Base-by-base conservation (phyloP, 2,113 vertebrate genomes). In the Coracopsis vasa region DNA sequence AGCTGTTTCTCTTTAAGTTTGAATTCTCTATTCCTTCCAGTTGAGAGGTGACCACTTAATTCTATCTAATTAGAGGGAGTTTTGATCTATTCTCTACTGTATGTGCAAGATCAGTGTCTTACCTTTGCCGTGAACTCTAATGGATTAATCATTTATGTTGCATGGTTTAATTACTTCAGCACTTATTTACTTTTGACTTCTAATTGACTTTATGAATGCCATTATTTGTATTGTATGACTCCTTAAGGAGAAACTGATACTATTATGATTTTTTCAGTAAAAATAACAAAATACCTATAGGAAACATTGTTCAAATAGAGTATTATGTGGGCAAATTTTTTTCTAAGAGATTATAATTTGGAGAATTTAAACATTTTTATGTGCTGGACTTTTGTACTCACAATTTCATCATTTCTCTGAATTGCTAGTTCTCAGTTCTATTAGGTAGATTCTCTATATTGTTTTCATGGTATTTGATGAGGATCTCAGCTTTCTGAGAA, bases 131-230 rank as follows among this genome's bases (percentile, higher is more conserved):
- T 91, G 95, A 92, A 94, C 95, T 94, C 73, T 80, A 75, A 82
- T 85, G 77, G 79, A 90, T 91, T 96, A 91, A 88, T 94, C 11
- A 10, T 85, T 96, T 95, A 42, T 89, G 15, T 85, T 94, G 80
- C 50, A 66, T 45, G 28, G 39, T 82, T 58, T 95, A 94, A 97
- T 97, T 96, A 82, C 81, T 86, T 61, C 25, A 86, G 31, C 91
- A 62, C 51, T 96, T 94, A 92, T 87, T 97, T 95, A 95, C 90
- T 97, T 96, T 97, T 97, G 84, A 94, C 64, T 95, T 94, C 71
- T 82, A 94, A 87, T 42, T 96, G 88, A 95, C 91, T 95, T 96
- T 95, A 94, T 77, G 74, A 66, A 66, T 54, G 70, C 20, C 16
- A 42, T 92, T 91, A 53, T 93, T 97, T 94, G 45, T 80, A 58